These are phyloP conservation scores for Mesochorus sp. DNA, from an alignment of 2,888 invertebrate species.

Conservation along the genomic window DNA sequence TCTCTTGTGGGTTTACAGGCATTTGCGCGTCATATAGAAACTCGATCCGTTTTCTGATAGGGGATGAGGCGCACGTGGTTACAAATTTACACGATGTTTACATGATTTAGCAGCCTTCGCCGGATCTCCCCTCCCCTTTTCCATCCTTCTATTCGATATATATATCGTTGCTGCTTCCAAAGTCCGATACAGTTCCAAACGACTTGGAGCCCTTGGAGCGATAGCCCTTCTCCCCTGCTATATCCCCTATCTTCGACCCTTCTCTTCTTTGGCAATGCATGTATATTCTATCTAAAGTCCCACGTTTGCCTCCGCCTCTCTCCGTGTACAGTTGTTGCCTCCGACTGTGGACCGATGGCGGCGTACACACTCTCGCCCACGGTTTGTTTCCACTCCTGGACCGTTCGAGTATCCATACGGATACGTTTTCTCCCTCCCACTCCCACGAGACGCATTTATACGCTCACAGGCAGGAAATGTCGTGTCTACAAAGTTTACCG, in stretches of 20 bases:
- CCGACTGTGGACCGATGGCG: constrained; percentile 29
- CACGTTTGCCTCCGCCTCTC: too few species aligned
- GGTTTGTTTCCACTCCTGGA: constrained; percentile 59
- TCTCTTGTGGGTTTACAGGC: background rate
- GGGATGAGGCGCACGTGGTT: constrained; percentile 40
- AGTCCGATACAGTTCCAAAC: constrained; percentile 7
- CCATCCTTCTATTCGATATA: background rate
- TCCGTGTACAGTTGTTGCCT: too few species aligned
- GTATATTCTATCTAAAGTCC: background rate
- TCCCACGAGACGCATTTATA: constrained; percentile 49
- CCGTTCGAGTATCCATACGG: constrained; percentile 37
- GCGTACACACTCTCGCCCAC: background rate
- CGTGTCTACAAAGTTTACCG: constrained; percentile 76
- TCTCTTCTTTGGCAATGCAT: background rate
- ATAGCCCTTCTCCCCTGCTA: constrained; percentile 24
- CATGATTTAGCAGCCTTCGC: constrained; percentile 73
- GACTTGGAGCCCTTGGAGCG: constrained; percentile 44
- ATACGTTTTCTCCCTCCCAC: constrained; percentile 23
- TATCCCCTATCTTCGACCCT: background rate
- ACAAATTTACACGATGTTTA: constrained; percentile 75
- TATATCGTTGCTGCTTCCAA: background rate
- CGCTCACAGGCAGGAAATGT: constrained; percentile 74
- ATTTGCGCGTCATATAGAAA: background rate
- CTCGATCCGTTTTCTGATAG: constrained; percentile 8
- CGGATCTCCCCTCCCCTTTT: background rate